A percentile compares a stretch with the other conserved stretches of the same genome.
Conservation (phyloP, 2,888 invertebrate genomes). For the Hartigia nigra region DNA sequence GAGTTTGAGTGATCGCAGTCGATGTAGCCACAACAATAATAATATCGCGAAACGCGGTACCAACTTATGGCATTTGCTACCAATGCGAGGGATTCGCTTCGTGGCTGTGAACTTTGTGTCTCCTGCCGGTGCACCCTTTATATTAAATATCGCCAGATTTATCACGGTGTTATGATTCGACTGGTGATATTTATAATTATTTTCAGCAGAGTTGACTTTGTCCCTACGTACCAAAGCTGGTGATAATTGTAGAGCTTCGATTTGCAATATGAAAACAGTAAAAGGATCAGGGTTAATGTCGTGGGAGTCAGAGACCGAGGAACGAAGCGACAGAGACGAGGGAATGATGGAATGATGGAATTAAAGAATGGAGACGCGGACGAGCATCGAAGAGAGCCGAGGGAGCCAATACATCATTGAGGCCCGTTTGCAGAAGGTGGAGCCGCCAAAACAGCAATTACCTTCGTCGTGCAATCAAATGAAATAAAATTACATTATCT, state of each 20-base stretch:
- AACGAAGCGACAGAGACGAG: slow-evolving; percentile 3
- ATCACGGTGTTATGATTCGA: background rate
- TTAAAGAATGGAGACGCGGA: slow-evolving; percentile 18
- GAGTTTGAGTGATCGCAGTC: slow-evolving; percentile 65
- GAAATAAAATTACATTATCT: slow-evolving; percentile 66
- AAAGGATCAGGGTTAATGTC: slow-evolving; percentile 43
- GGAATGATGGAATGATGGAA: slow-evolving; percentile 17
- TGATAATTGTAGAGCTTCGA: background rate
- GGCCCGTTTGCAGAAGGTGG: slow-evolving; percentile 50
- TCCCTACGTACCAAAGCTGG: background rate
- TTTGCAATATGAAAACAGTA: slow-evolving; percentile 39
- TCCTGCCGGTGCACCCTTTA: background rate
- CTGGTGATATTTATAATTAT: background rate
- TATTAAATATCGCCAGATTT: background rate
- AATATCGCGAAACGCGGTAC: slow-evolving; percentile 53
- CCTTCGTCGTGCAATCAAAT: slow-evolving; percentile 62
- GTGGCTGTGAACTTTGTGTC: background rate
- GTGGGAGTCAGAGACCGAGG: slow-evolving; percentile 22
- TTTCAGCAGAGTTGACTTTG: background rate
- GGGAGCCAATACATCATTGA: slow-evolving; percentile 61
- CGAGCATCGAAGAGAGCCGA: slow-evolving; percentile 39
- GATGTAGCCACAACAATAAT: slow-evolving; percentile 63
- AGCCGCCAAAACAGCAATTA: slow-evolving; percentile 65
- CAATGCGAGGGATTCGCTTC: background rate
- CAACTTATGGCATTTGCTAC: slow-evolving; percentile 51